Percentiles rank a stretch among this genome's conserved stretches.
Evolutionary conservation across 2,888 invertebrate genomes (phyloP).

Genomic region (Rhagonycha fulva): DNA sequence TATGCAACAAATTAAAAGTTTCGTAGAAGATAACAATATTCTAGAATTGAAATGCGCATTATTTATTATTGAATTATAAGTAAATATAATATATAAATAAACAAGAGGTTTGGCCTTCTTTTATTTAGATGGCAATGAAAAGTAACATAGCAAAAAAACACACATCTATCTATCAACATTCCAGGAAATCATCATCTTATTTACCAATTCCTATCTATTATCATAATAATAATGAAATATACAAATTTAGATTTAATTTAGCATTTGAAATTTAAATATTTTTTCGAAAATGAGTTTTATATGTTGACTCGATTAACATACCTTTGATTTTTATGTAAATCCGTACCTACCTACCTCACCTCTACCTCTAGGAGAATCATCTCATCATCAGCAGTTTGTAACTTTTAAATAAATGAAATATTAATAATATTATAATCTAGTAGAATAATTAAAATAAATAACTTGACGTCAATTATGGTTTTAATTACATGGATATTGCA

Average conservation of each 20-base stretch:
- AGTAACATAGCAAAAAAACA: slow-evolving; percentile 32
- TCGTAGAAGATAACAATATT: slow-evolving; percentile 17
- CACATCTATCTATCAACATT: slow-evolving; percentile 25
- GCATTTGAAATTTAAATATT: neutral
- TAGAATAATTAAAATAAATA: slow-evolving; percentile 37
- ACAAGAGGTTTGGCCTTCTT: slow-evolving; percentile 37
- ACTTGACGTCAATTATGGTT: slow-evolving; percentile 38
- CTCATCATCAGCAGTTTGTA: neutral
- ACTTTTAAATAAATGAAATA: slow-evolving; percentile 16
- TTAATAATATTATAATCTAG: slow-evolving; percentile 31
- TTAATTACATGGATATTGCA: slow-evolving; percentile 36
- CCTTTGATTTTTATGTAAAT: slow-evolving; percentile 19
- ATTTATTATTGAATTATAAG: slow-evolving; percentile 14
- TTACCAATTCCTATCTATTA: slow-evolving; percentile 23
- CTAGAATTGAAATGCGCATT: slow-evolving; percentile 27
- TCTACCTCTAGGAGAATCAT: neutral
- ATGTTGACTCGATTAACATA: neutral
- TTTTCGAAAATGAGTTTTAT: neutral
- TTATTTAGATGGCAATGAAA: slow-evolving; percentile 33
- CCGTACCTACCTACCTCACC: neutral
- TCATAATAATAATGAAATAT: slow-evolving; percentile 15
- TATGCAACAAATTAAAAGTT: slow-evolving; percentile 9
- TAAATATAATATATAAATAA: slow-evolving; percentile 19
- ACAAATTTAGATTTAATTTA: slow-evolving; percentile 9
- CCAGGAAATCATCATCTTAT: slow-evolving; percentile 27